A percentile compares a stretch with the other conserved stretches of the same genome.
phyloP scores from a whole-genome alignment of 2,797 vertebrate species.

The Limosa lapponica region DNA sequence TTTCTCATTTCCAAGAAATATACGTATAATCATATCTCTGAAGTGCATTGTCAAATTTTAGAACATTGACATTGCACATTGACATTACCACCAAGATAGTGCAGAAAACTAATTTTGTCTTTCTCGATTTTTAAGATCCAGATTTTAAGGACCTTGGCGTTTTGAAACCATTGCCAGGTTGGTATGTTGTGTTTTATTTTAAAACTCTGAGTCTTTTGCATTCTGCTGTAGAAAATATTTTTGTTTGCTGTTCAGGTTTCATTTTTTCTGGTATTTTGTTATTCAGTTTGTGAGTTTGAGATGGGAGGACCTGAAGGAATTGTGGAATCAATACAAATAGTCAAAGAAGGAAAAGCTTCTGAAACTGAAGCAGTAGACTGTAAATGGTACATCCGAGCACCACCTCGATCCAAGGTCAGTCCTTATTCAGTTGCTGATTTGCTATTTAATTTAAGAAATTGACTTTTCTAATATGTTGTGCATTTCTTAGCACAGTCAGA shows the following conservation, averaged over 20 bases:
- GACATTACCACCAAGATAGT: background rate
- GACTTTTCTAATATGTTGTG: conserved; percentile 22
- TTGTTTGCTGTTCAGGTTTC: conserved; percentile 82
- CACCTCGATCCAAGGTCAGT: conserved; percentile 97
- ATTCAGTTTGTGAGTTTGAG: conserved; percentile 96
- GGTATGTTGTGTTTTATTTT: conserved; percentile 76
- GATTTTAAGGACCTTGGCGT: conserved; percentile 97
- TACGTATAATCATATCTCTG: background rate
- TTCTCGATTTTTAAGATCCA: conserved; percentile 90
- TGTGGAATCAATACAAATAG: conserved; percentile 96
- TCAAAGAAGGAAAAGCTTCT: conserved; percentile 93
- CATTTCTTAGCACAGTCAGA: background rate
- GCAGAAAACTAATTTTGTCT: conserved; percentile 71
- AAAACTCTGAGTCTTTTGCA: conserved; percentile 26
- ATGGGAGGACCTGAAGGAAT: conserved; percentile 98
- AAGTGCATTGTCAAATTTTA: background rate
- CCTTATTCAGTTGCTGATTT: conserved; percentile 13
- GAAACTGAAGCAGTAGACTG: conserved; percentile 95
- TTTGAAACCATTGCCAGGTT: conserved; percentile 96
- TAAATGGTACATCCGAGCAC: conserved; percentile 98
- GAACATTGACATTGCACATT: background rate
- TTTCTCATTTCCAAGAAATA: background rate
- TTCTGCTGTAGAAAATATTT: conserved; percentile 61
- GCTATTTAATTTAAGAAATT: conserved; percentile 35
- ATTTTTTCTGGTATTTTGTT: conserved; percentile 73